These are phyloP conservation scores for Rhynchomys soricoides DNA, from an alignment of 2,113 vertebrate species.

Conservation along the genomic window DNA sequence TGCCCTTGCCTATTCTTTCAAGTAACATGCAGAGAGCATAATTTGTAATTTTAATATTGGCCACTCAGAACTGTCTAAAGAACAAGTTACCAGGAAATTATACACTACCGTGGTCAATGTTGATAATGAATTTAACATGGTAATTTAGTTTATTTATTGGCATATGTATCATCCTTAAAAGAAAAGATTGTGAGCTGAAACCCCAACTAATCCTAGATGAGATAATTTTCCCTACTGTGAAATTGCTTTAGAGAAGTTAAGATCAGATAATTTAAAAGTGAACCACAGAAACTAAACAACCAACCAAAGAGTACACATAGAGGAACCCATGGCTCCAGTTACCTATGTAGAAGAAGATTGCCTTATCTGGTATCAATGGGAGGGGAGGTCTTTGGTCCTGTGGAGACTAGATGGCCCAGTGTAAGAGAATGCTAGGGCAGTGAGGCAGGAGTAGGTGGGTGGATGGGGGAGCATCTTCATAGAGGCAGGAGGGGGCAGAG, in stretches of 20 bases:
- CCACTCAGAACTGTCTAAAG: conserved; percentile 57
- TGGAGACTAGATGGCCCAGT: too few species aligned
- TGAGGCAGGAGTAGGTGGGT: too few species aligned
- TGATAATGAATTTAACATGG: conserved; percentile 63
- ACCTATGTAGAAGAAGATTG: too few species aligned
- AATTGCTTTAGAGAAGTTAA: conserved; percentile 66
- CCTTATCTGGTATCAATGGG: too few species aligned
- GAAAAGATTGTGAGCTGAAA: conserved; percentile 25
- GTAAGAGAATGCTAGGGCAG: too few species aligned
- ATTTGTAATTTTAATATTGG: conserved; percentile 61
- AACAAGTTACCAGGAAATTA: conserved; percentile 70
- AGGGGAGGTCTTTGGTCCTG: too few species aligned
- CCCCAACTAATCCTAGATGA: conserved; percentile 27
- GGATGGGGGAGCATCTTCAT: too few species aligned
- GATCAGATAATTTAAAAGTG: conserved; percentile 53
- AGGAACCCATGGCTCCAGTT: too few species aligned
- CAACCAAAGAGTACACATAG: too few species aligned
- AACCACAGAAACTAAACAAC: background rate
- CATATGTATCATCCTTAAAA: conserved; percentile 40
- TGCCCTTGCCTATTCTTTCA: background rate
- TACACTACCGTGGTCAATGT: conserved; percentile 43
- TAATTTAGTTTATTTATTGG: conserved; percentile 69
- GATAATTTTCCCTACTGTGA: conserved; percentile 43
- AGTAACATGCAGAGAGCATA: conserved; percentile 26
- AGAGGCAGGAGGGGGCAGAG: too few species aligned